A percentile compares a stretch with the other conserved stretches of the same genome.
Evolutionary conservation across 2,888 invertebrate species (phyloP).

Genomic region (Vanessa cardui): DNA sequence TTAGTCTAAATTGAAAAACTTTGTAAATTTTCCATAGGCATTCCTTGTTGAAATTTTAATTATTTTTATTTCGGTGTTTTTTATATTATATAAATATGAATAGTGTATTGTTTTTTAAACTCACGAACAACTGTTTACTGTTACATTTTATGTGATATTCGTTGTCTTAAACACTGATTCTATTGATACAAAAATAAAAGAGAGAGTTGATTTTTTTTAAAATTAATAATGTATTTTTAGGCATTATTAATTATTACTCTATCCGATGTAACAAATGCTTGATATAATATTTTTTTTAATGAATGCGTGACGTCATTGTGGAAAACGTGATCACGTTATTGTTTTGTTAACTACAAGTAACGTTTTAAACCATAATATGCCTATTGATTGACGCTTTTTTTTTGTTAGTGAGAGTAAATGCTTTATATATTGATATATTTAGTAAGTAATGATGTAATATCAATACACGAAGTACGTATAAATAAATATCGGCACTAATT

Average conservation of each 20-base stretch:
- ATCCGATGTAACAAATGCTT: not conserved
- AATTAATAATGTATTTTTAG: too few species aligned
- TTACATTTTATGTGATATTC: not conserved
- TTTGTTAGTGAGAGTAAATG: not conserved
- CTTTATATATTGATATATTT: slow-evolving; percentile 8
- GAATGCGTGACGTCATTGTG: not conserved
- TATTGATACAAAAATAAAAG: not conserved
- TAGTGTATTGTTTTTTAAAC: not conserved
- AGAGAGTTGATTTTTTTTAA: too few species aligned
- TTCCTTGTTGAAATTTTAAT: not conserved
- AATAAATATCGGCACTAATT: slow-evolving; percentile 42
- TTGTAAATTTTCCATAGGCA: slow-evolving; percentile 5
- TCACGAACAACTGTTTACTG: too few species aligned
- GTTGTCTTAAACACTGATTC: not conserved
- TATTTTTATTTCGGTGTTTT: too few species aligned
- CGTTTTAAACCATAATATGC: not conserved
- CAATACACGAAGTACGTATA: slow-evolving; percentile 4
- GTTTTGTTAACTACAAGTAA: not conserved
- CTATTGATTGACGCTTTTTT: not conserved
- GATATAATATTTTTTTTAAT: not conserved
- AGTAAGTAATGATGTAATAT: not conserved
- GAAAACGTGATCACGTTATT: not conserved
- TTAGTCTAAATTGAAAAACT: not conserved
- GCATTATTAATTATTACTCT: too few species aligned
- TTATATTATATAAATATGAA: not conserved